These are phyloP conservation scores for Denticeps clupeoides DNA, from an alignment of 2,797 vertebrate genomes.

Conservation along the genomic window DNA sequence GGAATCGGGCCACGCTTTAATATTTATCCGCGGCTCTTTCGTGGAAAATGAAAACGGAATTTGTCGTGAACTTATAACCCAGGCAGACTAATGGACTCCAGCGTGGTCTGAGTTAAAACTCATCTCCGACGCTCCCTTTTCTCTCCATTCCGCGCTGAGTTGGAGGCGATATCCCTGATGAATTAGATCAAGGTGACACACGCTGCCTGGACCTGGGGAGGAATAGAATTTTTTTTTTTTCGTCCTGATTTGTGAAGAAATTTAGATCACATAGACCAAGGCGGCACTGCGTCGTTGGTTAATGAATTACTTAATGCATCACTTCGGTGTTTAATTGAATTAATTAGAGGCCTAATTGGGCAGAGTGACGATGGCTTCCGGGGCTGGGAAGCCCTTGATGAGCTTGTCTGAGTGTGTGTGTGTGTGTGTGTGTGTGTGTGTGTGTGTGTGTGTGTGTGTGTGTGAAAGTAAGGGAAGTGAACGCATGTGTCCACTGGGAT, in stretches of 20 bases:
- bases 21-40: conserved; percentile 13
- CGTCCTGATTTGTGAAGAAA: conserved; percentile 20
- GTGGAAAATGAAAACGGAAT: no score
- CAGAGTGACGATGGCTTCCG: conserved; percentile 42
- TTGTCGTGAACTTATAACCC: neutral
- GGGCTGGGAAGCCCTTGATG: conserved; percentile 32
- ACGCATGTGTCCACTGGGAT: neutral
- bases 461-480: neutral
- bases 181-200: conserved; percentile 42
- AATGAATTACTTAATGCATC: conserved; percentile 39
- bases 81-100: neutral
- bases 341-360: conserved; percentile 52
- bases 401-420: conserved; percentile 17
- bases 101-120: neutral
- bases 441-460: conserved; percentile 3
- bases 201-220: conserved; percentile 26
- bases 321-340: conserved; percentile 43
- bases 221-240: conserved; percentile 18
- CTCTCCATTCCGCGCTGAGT: conserved; percentile 14
- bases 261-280: conserved; percentile 17
- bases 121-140: neutral
- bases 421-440: neutral
- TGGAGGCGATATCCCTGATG: conserved; percentile 29
- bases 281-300: conserved; percentile 28
- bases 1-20: conserved; percentile 4